phyloP scores from a whole-genome alignment of 2,113 vertebrate genomes.

The Brachyhypopomus occidentalis region DNA sequence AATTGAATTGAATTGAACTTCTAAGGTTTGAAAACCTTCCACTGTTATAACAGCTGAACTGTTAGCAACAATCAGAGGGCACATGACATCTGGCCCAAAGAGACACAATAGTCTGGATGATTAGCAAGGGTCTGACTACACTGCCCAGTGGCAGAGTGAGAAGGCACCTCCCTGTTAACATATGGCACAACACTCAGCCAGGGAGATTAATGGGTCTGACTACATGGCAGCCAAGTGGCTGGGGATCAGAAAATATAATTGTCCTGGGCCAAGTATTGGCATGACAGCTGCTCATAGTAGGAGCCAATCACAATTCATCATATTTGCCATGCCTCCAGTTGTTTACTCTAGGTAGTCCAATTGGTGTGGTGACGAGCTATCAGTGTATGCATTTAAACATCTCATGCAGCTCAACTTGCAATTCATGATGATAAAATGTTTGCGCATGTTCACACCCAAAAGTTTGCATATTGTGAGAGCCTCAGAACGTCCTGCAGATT shows the following conservation, averaged over 20 bases:
- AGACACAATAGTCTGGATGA: conserved; percentile 66
- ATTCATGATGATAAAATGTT: conserved; percentile 18
- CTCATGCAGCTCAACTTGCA: conserved; percentile 34
- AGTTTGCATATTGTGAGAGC: conserved; percentile 1
- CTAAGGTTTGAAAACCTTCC: conserved; percentile 15
- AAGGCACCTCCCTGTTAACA: conserved; percentile 70
- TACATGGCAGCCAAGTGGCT: conserved; percentile 71
- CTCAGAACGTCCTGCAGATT: no score
- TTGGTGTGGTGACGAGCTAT: conserved; percentile 43
- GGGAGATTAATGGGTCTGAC: conserved; percentile 80
- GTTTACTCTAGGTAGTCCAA: conserved; percentile 62
- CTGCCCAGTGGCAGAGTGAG: conserved; percentile 58
- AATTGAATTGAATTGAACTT: no score
- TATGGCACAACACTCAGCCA: conserved; percentile 71
- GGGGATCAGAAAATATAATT: conserved; percentile 78
- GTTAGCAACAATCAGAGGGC: conserved; percentile 50
- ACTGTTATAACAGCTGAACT: conserved; percentile 42
- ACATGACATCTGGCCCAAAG: conserved; percentile 51
- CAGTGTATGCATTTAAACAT: conserved; percentile 45
- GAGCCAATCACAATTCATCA: conserved; percentile 73
- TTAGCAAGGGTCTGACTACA: conserved; percentile 70
- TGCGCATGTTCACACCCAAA: no score
- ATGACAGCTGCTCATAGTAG: conserved; percentile 79
- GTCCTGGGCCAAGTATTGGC: conserved; percentile 74
- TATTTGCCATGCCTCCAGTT: conserved; percentile 71